phyloP scores from a whole-genome alignment of 2,797 vertebrate genomes.

The Spinibarbus caldwelli region DNA sequence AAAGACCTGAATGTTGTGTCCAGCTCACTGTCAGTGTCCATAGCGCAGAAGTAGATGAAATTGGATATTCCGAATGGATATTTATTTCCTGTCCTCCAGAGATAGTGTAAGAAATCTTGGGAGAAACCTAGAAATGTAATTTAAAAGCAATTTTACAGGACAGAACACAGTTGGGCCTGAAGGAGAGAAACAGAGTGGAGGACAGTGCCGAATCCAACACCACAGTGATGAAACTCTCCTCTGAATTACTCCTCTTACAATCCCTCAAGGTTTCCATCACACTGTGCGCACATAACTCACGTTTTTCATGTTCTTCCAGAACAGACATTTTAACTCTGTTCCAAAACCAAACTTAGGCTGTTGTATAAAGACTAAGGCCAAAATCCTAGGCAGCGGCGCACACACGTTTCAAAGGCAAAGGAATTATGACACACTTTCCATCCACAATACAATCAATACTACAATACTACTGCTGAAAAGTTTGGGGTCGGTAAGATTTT shows the following conservation, averaged over 20 bases:
- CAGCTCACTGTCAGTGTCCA: constrained; percentile 13
- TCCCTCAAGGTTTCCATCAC: constrained; percentile 44
- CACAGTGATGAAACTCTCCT: constrained; percentile 52
- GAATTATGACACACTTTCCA: background rate
- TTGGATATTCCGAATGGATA: constrained; percentile 60
- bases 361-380: background rate
- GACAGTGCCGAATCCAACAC: constrained; percentile 47
- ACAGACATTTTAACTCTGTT: constrained; percentile 16
- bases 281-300: background rate
- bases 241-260: constrained; percentile 43
- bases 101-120: constrained; percentile 50
- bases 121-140: constrained; percentile 62
- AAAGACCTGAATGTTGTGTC: constrained; percentile 4
- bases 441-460: background rate
- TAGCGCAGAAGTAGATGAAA: constrained; percentile 54
- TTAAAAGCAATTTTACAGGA: constrained; percentile 65
- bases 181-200: constrained; percentile 48
- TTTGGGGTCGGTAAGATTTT: background rate
- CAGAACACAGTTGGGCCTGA: constrained; percentile 57
- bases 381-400: background rate
- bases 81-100: constrained; percentile 54
- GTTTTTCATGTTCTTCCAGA: constrained; percentile 21
- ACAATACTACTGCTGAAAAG: background rate
- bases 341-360: constrained; percentile 14
- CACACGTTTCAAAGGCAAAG: background rate